Evolutionary conservation across 2,888 invertebrate species (phyloP).

Genomic region (Amblyjoppa proteus): DNA sequence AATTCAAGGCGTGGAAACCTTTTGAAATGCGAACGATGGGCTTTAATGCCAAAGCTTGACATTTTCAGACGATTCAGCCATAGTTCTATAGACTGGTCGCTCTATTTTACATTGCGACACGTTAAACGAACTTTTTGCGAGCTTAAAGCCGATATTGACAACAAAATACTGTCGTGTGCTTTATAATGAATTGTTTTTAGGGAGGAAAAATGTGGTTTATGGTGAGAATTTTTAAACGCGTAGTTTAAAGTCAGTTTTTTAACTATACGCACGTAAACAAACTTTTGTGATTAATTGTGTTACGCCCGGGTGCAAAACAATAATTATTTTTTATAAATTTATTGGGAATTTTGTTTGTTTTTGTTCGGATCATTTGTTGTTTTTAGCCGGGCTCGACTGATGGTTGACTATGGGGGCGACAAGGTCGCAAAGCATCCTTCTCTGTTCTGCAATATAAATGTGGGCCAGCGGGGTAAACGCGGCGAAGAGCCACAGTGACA

Average conservation of each 20-base stretch:
- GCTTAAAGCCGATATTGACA: too few relatives aligned
- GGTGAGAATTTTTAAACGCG: neutral
- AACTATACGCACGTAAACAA: neutral
- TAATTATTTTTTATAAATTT: neutral
- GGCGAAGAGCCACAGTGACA: conserved; percentile 45
- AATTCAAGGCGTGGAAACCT: conserved; percentile 1
- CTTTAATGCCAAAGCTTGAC: conserved; percentile 34
- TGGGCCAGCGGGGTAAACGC: conserved; percentile 70
- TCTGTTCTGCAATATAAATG: conserved; percentile 61
- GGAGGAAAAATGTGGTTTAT: neutral
- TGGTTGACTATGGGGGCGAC: conserved; percentile 74
- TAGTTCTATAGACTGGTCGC: neutral
- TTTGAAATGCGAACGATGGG: conserved; percentile 11
- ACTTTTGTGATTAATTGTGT: neutral
- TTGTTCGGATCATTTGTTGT: too few relatives aligned
- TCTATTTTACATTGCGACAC: neutral
- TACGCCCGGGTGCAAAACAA: neutral
- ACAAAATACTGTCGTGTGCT: neutral
- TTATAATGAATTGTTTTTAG: neutral
- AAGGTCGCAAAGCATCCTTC: conserved; percentile 51
- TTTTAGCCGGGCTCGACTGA: neutral
- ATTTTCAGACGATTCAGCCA: neutral
- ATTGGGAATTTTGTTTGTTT: neutral
- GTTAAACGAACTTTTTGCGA: neutral
- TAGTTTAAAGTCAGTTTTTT: neutral